Percentiles rank a stretch among this genome's conserved stretches.
Conservation (phyloP, 2,888 invertebrate species). For the Allophyes oxyacanthae region DNA sequence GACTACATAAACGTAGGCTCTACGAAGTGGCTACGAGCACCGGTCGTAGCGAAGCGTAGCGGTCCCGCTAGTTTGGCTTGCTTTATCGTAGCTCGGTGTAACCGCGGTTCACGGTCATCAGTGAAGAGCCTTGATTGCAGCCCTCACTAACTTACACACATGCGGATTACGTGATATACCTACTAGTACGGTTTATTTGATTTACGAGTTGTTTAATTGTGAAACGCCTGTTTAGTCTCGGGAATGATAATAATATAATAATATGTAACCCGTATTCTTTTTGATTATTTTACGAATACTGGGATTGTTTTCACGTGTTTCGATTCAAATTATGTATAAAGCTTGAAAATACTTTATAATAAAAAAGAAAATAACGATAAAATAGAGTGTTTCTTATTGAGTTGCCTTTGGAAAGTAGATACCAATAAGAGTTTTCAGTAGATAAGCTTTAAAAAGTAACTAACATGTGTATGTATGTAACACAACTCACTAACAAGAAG, state of each 20-base stretch:
- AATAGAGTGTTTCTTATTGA: too few relatives aligned
- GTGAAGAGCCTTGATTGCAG: conserved; percentile 79
- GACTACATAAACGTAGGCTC: conserved; percentile 33
- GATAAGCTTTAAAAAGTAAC: conserved; percentile 8
- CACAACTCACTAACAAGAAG: conserved; percentile 1
- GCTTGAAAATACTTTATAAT: too few relatives aligned
- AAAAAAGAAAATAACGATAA: too few relatives aligned
- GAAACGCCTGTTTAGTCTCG: too few relatives aligned
- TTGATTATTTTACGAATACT: too few relatives aligned
- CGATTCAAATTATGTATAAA: too few relatives aligned
- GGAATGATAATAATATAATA: too few relatives aligned
- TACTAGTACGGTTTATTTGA: conserved; percentile 34
- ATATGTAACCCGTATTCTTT: too few relatives aligned
- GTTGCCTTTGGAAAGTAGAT: too few relatives aligned
- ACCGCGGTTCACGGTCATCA: conserved; percentile 77
- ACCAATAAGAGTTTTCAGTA: too few relatives aligned
- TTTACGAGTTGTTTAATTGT: too few relatives aligned
- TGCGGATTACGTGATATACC: conserved; percentile 24
- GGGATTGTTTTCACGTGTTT: too few relatives aligned
- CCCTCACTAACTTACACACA: conserved; percentile 63
- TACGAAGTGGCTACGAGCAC: conserved; percentile 57
- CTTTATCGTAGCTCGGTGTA: conserved; percentile 68
- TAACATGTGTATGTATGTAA: conserved; percentile 20
- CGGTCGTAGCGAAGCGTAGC: conserved; percentile 61
- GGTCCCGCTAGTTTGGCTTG: conserved; percentile 66